Evolutionary conservation across 1,140 invertebrate genomes (phyloP).

Genomic region (Lamellibrachia luymesi): DNA sequence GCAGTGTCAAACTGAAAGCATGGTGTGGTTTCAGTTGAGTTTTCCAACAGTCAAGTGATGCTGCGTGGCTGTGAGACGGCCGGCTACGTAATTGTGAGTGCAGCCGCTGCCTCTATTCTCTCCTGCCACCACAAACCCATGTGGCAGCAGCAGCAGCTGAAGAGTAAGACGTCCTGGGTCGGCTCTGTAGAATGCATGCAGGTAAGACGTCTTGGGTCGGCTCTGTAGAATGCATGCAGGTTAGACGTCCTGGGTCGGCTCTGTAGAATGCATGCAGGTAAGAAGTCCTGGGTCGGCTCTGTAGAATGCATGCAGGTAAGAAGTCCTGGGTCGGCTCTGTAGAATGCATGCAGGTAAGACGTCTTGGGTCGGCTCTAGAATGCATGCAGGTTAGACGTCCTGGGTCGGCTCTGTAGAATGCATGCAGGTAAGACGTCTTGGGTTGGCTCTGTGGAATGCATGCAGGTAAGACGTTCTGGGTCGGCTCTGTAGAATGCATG

Average conservation of each 20-base stretch:
- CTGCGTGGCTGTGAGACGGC: slow-evolving; percentile 93
- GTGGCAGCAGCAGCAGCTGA: slow-evolving; percentile 83
- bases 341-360: not conserved
- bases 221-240: not conserved
- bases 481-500: too few relatives aligned
- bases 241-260: not conserved
- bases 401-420: too few relatives aligned
- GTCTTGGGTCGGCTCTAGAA: not conserved
- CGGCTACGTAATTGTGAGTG: slow-evolving; percentile 94
- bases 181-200: slow-evolving; percentile 96
- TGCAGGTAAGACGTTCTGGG: too few relatives aligned
- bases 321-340: not conserved
- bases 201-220: slow-evolving; percentile 32
- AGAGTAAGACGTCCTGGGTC: slow-evolving; percentile 93
- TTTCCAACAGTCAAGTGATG: slow-evolving; percentile 94
- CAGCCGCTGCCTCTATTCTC: slow-evolving; percentile 90
- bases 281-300: not conserved
- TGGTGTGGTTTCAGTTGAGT: slow-evolving; percentile 67
- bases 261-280: not conserved
- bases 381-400: too few relatives aligned
- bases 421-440: too few relatives aligned
- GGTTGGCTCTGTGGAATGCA: too few relatives aligned
- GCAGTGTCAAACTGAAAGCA: not conserved
- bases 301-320: not conserved
- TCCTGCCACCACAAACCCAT: slow-evolving; percentile 88